Evolutionary conservation across 2,797 vertebrate species (phyloP).

Genomic region (Alfaro cultratus): DNA sequence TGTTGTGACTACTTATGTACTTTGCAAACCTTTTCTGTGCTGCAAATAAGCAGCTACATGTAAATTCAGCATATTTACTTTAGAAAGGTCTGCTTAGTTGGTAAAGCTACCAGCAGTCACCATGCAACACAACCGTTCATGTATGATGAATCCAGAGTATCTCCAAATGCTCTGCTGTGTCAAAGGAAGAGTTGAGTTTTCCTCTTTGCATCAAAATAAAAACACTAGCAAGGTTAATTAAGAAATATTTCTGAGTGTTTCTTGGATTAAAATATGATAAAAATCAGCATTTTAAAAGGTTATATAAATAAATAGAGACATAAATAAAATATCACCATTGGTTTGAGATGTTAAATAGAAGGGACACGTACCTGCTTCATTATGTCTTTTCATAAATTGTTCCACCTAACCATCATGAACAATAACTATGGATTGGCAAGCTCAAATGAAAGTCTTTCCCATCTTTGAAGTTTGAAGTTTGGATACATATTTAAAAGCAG

Average conservation of each 20-base stretch:
- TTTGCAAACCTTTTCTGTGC: background rate
- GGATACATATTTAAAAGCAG: background rate
- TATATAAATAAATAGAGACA: background rate
- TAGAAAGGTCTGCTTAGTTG: background rate
- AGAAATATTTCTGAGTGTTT: background rate
- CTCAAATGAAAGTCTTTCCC: background rate
- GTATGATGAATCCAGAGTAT: background rate
- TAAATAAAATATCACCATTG: background rate
- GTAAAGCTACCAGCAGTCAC: background rate
- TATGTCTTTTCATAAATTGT: background rate
- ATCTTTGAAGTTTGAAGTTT: background rate
- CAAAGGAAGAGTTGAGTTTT: background rate
- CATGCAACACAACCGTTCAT: background rate
- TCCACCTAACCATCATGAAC: background rate
- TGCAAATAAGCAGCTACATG: too few species aligned
- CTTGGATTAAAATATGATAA: background rate
- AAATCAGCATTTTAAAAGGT: background rate
- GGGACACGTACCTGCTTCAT: background rate
- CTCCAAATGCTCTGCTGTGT: background rate
- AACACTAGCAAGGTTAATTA: background rate
- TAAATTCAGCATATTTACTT: background rate
- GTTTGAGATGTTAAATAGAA: background rate
- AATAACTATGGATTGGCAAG: background rate
- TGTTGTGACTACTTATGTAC: background rate
- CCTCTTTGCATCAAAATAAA: background rate